phyloP scores from a whole-genome alignment of 1,140 invertebrate species.

The Trachymyrmex septentrionalis region DNA sequence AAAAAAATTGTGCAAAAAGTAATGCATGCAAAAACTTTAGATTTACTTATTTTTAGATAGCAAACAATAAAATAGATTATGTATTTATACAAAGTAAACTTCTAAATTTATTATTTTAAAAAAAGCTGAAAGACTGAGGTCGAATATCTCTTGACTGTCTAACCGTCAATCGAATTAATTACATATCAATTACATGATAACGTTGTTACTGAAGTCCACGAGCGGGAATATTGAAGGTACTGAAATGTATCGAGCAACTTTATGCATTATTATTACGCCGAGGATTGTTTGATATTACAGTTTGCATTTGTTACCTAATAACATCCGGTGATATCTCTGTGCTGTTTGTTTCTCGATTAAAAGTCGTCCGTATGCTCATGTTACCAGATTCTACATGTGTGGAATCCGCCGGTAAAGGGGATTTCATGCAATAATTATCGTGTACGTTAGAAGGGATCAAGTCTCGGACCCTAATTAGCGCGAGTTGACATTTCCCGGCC shows the following conservation, averaged over 20 bases:
- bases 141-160: background rate
- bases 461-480: conserved; percentile 65
- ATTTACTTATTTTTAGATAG: background rate
- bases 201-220: background rate
- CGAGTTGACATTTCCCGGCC: conserved; percentile 62
- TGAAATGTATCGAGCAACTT: background rate
- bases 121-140: background rate
- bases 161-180: conserved; percentile 18
- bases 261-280: conserved; percentile 1
- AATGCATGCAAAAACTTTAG: background rate
- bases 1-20: background rate
- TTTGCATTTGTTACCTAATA: conserved; percentile 4
- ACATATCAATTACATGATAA: conserved; percentile 1
- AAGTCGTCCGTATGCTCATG: background rate
- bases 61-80: too few relatives aligned
- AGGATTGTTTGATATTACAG: conserved; percentile 20
- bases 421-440: conserved; percentile 70
- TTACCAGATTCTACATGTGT: conserved; percentile 4
- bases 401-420: conserved; percentile 43
- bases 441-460: conserved; percentile 28
- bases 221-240: background rate
- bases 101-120: background rate
- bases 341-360: background rate
- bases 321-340: background rate
- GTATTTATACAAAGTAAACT: background rate